Evolutionary conservation across 2,888 invertebrate species (phyloP).

Genomic region (Tenthredo distinguenda): DNA sequence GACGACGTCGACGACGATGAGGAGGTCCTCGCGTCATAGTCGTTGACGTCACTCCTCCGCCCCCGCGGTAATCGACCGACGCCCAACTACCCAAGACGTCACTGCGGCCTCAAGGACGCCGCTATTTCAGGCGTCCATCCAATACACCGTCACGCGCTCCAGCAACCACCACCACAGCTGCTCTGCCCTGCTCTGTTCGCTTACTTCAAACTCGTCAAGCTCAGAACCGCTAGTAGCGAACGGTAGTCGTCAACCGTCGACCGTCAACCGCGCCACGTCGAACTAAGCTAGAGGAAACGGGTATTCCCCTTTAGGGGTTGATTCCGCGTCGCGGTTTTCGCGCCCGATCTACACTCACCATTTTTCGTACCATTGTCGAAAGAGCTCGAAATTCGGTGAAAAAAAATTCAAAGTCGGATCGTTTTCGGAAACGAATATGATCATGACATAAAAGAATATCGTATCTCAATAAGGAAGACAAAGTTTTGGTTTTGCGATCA

Average conservation of each 20-base stretch:
- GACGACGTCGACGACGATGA: slow-evolving; percentile 51
- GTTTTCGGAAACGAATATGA: background rate
- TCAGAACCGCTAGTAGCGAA: background rate
- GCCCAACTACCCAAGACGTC: slow-evolving; percentile 67
- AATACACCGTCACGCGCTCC: slow-evolving; percentile 40
- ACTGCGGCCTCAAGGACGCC: slow-evolving; percentile 72
- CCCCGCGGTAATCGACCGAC: slow-evolving; percentile 74
- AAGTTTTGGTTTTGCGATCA: background rate
- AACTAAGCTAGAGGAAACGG: background rate
- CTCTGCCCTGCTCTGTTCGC: background rate
- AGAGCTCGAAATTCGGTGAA: background rate
- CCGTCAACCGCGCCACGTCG: slow-evolving; percentile 2
- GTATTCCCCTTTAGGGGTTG: background rate
- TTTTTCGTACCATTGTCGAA: background rate
- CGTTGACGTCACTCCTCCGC: slow-evolving; percentile 74
- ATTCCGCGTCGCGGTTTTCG: background rate
- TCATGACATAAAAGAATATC: background rate
- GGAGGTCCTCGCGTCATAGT: slow-evolving; percentile 57
- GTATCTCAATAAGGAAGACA: background rate
- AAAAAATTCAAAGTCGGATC: background rate
- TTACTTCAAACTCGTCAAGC: slow-evolving; percentile 26
- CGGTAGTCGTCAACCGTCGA: slow-evolving; percentile 17
- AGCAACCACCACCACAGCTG: slow-evolving; percentile 23
- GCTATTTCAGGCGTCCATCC: slow-evolving; percentile 69
- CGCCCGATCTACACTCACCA: background rate